A percentile compares a stretch with the other conserved stretches of the same genome.
Conservation (phyloP, 2,797 vertebrate species). For the Carapus acus region DNA sequence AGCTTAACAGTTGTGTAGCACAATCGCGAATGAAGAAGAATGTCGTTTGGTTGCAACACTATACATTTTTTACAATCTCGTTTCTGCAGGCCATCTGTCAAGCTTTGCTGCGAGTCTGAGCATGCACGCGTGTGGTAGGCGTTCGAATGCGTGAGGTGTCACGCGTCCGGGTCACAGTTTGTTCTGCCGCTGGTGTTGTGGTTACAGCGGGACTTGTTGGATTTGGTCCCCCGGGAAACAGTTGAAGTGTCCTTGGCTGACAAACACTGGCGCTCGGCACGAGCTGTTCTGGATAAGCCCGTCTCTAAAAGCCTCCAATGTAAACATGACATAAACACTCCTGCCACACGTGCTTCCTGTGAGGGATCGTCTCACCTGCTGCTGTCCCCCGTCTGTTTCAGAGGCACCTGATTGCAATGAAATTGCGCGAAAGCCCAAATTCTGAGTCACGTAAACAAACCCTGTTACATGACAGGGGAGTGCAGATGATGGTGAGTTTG, state of each 20-base stretch:
- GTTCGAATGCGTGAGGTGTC: constrained; percentile 14
- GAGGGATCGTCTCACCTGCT: constrained; percentile 9
- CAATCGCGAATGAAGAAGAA: no score
- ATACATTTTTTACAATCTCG: no score
- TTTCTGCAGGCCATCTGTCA: no score
- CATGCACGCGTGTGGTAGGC: background rate
- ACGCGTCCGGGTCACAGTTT: background rate
- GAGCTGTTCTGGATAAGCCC: constrained; percentile 18
- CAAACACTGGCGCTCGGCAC: constrained; percentile 25
- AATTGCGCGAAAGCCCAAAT: constrained; percentile 11
- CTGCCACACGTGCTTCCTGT: constrained; percentile 18
- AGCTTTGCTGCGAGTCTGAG: no score
- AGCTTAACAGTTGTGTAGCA: no score
- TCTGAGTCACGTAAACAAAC: background rate
- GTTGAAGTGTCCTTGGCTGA: constrained; percentile 13
- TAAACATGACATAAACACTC: constrained; percentile 49
- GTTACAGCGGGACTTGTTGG: constrained; percentile 39
- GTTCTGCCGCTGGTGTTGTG: constrained; percentile 24
- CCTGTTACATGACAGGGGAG: background rate
- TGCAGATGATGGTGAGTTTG: constrained; percentile 3
- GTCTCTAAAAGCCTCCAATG: constrained; percentile 48
- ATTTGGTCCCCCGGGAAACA: constrained; percentile 38
- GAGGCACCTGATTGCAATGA: background rate
- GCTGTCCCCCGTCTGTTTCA: background rate
- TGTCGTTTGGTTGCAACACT: no score